These are phyloP conservation scores for Chloroceryle amazona DNA, from an alignment of 2,797 vertebrate genomes.

Conservation along the genomic window DNA sequence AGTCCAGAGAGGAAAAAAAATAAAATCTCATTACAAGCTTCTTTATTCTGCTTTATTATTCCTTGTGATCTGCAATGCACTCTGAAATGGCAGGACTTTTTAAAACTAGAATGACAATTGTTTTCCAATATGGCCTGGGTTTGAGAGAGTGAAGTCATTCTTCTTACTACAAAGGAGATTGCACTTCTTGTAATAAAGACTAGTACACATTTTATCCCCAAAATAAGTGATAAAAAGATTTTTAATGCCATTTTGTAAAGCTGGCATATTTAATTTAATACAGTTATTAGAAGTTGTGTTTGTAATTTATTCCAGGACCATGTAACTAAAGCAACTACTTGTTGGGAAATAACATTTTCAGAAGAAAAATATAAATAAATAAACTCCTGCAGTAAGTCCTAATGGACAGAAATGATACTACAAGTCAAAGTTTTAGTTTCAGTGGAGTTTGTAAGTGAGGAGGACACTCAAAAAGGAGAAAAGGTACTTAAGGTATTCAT, in stretches of 20 bases:
- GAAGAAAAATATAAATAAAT: neutral
- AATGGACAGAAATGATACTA: conserved; percentile 14
- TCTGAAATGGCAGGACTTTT: neutral
- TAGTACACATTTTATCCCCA: neutral
- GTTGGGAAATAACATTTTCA: neutral
- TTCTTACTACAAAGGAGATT: neutral
- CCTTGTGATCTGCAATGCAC: neutral
- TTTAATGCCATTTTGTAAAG: neutral
- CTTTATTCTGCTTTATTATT: neutral
- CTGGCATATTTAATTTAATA: neutral
- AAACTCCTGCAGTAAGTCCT: neutral
- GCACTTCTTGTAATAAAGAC: rapidly evolving
- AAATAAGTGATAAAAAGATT: neutral
- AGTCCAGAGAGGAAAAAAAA: neutral
- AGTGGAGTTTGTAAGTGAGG: conserved; percentile 31
- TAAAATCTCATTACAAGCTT: neutral
- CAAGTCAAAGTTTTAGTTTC: conserved; percentile 43
- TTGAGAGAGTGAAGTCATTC: neutral
- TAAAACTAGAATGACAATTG: neutral
- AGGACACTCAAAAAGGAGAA: conserved; percentile 52
- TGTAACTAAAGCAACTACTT: neutral
- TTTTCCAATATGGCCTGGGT: neutral
- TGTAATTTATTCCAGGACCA: neutral
- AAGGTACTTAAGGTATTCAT: conserved; percentile 58
- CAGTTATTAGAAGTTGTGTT: neutral